Evolutionary conservation across 2,888 invertebrate species (phyloP).

Genomic region (Cheilosia pagana): DNA sequence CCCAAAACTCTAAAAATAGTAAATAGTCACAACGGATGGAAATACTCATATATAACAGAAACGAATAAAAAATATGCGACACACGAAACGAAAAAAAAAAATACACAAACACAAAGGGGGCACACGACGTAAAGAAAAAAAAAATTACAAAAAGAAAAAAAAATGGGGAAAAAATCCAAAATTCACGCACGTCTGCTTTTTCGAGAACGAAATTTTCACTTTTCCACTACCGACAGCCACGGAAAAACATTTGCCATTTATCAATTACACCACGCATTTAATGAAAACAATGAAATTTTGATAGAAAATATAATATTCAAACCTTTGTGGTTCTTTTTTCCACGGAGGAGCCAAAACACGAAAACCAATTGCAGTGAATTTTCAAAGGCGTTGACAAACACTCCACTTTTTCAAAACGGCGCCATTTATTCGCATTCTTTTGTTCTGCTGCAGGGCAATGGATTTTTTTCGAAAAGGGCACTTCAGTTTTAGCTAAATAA

Average conservation of each 20-base stretch:
- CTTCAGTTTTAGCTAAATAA: slow-evolving; percentile 30
- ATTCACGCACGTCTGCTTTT: slow-evolving; percentile 60
- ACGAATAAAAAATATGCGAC: slow-evolving; percentile 40
- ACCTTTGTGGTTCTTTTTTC: slow-evolving; percentile 84
- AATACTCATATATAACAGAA: slow-evolving; percentile 27
- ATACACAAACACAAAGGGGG: slow-evolving; percentile 59
- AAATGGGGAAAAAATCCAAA: slow-evolving; percentile 12
- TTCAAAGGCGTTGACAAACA: slow-evolving; percentile 78
- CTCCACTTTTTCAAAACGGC: slow-evolving; percentile 72
- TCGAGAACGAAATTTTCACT: slow-evolving; percentile 48
- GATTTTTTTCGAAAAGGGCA: slow-evolving; percentile 33
- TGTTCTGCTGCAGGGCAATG: slow-evolving; percentile 40
- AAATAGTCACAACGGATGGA: slow-evolving; percentile 20
- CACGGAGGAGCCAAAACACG: slow-evolving; percentile 83
- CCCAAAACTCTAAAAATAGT: slow-evolving; percentile 63
- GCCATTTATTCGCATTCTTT: slow-evolving; percentile 72
- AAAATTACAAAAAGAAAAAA: background rate
- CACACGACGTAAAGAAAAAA: slow-evolving; percentile 35
- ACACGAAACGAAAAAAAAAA: slow-evolving; percentile 58
- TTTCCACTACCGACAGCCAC: slow-evolving; percentile 17
- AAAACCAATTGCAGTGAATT: slow-evolving; percentile 82
- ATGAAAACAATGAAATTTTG: slow-evolving; percentile 21
- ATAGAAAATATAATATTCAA: slow-evolving; percentile 61
- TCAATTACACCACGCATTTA: background rate
- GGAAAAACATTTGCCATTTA: slow-evolving; percentile 14